A percentile compares a stretch with the other conserved stretches of the same genome.
Evolutionary conservation across 1,140 invertebrate genomes (phyloP).

Genomic region (Apis dorsata): DNA sequence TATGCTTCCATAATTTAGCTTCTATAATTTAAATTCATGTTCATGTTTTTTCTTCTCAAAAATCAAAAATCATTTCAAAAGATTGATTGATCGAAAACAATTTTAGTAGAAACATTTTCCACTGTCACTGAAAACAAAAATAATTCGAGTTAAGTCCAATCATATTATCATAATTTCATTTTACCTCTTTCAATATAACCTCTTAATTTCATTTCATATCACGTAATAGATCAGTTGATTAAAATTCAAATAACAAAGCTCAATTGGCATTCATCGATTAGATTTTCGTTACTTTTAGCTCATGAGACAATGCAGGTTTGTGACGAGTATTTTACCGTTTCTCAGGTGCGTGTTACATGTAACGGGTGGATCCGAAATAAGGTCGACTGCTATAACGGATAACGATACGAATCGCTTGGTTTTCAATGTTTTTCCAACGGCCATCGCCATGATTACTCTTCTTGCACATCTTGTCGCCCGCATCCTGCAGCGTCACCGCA

Average conservation of each 20-base stretch:
- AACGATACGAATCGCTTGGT: not conserved
- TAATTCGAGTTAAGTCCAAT: too few species aligned
- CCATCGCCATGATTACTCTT: not conserved
- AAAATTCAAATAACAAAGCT: not conserved
- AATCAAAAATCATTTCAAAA: too few species aligned
- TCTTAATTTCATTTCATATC: not conserved
- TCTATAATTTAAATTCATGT: too few species aligned
- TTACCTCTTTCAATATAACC: too few species aligned
- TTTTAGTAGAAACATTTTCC: too few species aligned
- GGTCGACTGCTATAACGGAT: not conserved
- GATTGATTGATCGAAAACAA: too few species aligned
- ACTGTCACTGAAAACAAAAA: too few species aligned
- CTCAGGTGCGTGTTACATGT: constrained; percentile 18
- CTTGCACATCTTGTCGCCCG: not conserved
- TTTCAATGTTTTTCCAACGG: constrained; percentile 17
- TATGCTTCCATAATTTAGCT: too few species aligned
- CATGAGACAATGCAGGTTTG: not conserved
- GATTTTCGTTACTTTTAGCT: not conserved
- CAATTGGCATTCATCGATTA: not conserved
- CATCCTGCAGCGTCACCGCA: not conserved
- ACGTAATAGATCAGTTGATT: not conserved
- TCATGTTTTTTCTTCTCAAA: too few species aligned
- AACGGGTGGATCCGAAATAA: constrained; percentile 35
- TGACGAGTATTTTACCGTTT: constrained; percentile 38
- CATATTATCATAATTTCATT: too few species aligned